Evolutionary conservation across 2,888 invertebrate genomes (phyloP).

Genomic region (Stenoptilia bipunctidactyla): DNA sequence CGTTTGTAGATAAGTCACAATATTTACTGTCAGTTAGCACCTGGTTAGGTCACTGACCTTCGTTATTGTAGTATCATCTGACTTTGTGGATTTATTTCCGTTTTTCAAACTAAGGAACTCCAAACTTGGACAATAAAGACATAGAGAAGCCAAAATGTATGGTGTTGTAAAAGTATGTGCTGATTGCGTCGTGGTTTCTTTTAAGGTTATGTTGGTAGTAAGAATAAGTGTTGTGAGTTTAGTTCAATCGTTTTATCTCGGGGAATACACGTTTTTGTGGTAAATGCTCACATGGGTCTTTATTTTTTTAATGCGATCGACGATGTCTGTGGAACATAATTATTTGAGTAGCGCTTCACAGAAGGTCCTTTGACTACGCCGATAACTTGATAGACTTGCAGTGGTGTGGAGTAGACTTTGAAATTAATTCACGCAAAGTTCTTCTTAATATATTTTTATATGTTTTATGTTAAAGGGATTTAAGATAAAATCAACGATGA

Average conservation of each 20-base stretch:
- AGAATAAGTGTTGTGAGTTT: slow-evolving; percentile 2
- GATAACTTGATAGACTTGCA: too few species aligned
- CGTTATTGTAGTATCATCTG: slow-evolving; percentile 21
- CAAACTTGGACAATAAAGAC: too few species aligned
- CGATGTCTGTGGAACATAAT: slow-evolving; percentile 54
- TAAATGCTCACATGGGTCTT: slow-evolving; percentile 37
- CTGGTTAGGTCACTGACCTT: slow-evolving; percentile 50
- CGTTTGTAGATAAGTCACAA: slow-evolving; percentile 50
- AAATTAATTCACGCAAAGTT: too few species aligned
- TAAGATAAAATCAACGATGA: too few species aligned
- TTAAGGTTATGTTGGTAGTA: slow-evolving; percentile 32
- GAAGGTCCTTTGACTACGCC: slow-evolving; percentile 52
- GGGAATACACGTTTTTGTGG: slow-evolving; percentile 34
- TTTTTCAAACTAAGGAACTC: too few species aligned
- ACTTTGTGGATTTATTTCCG: too few species aligned
- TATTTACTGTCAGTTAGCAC: slow-evolving; percentile 51
- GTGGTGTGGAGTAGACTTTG: too few species aligned
- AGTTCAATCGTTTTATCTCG: slow-evolving; percentile 26
- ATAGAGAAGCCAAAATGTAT: too few species aligned
- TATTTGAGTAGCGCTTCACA: slow-evolving; percentile 61
- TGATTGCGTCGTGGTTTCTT: too few species aligned
- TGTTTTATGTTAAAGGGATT: too few species aligned
- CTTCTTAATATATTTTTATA: too few species aligned
- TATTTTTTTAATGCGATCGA: slow-evolving; percentile 58
- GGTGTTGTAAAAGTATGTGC: too few species aligned